A percentile compares a stretch with the other conserved stretches of the same genome.
Conservation (phyloP, 1,140 invertebrate species). For the Drosophila micromelanica region DNA sequence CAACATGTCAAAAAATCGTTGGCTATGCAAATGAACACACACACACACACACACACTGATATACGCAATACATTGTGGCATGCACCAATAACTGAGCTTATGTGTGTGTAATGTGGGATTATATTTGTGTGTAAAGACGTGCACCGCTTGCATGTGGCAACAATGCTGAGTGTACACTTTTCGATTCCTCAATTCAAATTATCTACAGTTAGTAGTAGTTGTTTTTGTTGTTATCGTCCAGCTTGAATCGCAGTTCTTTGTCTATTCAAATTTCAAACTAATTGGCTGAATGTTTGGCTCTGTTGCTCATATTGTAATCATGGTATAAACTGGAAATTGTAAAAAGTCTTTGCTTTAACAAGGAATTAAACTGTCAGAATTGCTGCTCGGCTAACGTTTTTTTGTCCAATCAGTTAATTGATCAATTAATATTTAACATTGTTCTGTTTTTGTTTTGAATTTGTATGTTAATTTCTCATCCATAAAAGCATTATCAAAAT, state of each 20-base stretch:
- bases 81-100: conserved; percentile 4
- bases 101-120: not conserved
- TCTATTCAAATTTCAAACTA: conserved; percentile 41
- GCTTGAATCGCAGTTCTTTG: conserved; percentile 37
- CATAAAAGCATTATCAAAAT: too few relatives aligned
- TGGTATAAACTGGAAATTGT: not conserved
- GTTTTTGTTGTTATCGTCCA: conserved; percentile 41
- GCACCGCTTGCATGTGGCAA: conserved; percentile 40
- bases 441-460: not conserved
- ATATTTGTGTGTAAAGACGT: conserved; percentile 37
- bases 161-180: conserved; percentile 52
- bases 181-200: conserved; percentile 56
- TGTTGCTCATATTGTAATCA: conserved; percentile 10
- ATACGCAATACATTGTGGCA: conserved; percentile 12
- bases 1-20: conserved; percentile 84
- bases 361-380: conserved; percentile 29
- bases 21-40: conserved; percentile 74
- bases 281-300: conserved; percentile 27
- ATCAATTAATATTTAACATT: conserved; percentile 18
- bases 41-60: conserved; percentile 1
- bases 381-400: conserved; percentile 1
- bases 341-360: not conserved
- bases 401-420: conserved; percentile 35
- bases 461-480: not conserved
- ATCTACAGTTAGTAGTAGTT: conserved; percentile 43